These are phyloP conservation scores for Perccottus glenii DNA, from an alignment of 2,113 vertebrate species.

Conservation along the genomic window DNA sequence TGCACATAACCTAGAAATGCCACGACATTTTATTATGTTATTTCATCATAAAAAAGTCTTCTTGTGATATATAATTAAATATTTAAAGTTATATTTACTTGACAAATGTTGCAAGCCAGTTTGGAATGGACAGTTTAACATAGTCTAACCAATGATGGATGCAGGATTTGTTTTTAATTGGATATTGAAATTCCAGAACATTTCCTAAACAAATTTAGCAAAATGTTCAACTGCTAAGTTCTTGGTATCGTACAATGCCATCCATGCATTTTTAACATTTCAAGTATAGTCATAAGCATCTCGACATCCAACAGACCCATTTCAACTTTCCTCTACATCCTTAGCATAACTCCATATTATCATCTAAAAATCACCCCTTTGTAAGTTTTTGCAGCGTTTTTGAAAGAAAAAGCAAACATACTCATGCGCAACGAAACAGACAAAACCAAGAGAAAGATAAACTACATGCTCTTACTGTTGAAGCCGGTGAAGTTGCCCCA, in stretches of 20 bases:
- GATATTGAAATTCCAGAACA: too few species aligned
- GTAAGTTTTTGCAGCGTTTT: constrained; percentile 5
- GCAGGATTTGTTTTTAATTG: neutral
- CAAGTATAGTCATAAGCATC: neutral
- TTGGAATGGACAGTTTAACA: too few species aligned
- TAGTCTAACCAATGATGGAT: too few species aligned
- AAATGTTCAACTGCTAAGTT: too few species aligned
- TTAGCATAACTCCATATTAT: constrained; percentile 12
- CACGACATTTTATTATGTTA: too few species aligned
- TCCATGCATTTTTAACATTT: too few species aligned
- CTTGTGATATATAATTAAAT: neutral
- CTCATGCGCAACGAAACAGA: neutral
- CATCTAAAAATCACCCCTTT: constrained; percentile 31
- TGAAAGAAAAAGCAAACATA: constrained; percentile 11
- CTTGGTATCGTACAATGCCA: too few species aligned
- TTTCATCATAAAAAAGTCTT: too few species aligned
- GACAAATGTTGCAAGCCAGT: too few species aligned
- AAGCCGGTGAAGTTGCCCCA: constrained; percentile 79
- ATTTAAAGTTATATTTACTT: neutral
- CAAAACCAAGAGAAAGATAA: neutral
- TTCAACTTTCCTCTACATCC: constrained; percentile 11
- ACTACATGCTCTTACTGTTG: constrained; percentile 81
- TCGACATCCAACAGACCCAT: constrained; percentile 3
- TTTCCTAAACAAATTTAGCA: too few species aligned
- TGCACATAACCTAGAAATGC: neutral